Percentiles rank a stretch among this genome's conserved stretches.
These are phyloP conservation scores for Barbus barbus DNA, from an alignment of 2,113 vertebrate genomes.

Conservation along the genomic window DNA sequence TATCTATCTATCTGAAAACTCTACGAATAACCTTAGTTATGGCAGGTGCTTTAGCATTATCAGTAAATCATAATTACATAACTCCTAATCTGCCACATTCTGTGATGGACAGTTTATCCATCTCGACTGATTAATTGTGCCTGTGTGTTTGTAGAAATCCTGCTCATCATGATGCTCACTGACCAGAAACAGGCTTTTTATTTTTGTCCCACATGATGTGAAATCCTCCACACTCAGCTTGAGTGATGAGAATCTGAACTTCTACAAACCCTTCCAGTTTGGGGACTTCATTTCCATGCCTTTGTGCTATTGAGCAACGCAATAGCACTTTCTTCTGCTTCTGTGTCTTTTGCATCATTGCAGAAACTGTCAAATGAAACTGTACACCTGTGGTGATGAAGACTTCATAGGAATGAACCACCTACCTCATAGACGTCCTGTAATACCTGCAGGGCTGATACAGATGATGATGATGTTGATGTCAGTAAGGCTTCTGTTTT, in stretches of 20 bases:
- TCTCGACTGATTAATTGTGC: constrained; percentile 17
- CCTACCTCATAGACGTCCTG: not conserved
- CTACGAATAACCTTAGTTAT: constrained; percentile 12
- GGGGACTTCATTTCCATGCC: not conserved
- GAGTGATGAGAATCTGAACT: too few relatives aligned
- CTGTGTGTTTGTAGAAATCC: constrained; percentile 23
- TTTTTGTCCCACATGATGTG: not conserved
- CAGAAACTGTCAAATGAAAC: constrained; percentile 5
- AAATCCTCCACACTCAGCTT: not conserved
- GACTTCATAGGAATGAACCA: not conserved
- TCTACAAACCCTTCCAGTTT: constrained; percentile 4
- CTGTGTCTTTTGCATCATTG: constrained; percentile 11
- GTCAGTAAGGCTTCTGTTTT: constrained; percentile 10
- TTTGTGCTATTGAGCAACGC: constrained; percentile 1
- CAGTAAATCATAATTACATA: constrained; percentile 22
- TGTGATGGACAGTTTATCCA: not conserved
- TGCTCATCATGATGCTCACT: not conserved
- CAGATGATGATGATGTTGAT: too few relatives aligned
- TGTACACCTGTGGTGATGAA: not conserved
- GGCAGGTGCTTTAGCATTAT: not conserved
- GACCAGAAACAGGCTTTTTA: constrained; percentile 4
- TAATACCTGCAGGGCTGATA: not conserved
- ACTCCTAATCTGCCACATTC: not conserved
- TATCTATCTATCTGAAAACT: too few relatives aligned
- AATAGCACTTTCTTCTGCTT: not conserved